phyloP scores from a whole-genome alignment of 1,140 invertebrate genomes.

The Lamellibrachia luymesi region DNA sequence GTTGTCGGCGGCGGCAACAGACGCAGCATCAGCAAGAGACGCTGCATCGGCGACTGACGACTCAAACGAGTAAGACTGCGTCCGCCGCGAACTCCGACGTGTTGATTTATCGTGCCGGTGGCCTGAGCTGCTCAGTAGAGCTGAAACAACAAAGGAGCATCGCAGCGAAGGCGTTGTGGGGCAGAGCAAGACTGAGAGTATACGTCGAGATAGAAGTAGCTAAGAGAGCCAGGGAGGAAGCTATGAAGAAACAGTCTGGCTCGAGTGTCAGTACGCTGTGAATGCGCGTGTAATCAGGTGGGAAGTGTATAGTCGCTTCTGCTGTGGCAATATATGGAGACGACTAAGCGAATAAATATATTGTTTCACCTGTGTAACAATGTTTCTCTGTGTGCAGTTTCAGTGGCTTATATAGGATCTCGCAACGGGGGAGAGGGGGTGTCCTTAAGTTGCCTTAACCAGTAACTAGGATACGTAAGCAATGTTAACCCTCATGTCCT shows the following conservation, averaged over 20 bases:
- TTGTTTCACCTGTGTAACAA: background rate
- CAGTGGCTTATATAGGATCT: background rate
- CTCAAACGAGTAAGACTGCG: too few relatives aligned
- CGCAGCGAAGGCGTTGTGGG: background rate
- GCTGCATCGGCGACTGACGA: too few relatives aligned
- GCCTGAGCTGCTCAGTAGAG: background rate
- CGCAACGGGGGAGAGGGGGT: too few relatives aligned
- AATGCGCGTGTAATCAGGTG: too few relatives aligned
- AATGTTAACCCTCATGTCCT: too few relatives aligned
- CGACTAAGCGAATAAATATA: background rate
- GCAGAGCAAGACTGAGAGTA: background rate
- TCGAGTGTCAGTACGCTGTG: too few relatives aligned
- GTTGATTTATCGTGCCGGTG: background rate
- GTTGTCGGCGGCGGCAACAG: background rate
- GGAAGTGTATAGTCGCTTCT: too few relatives aligned
- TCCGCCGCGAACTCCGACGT: too few relatives aligned
- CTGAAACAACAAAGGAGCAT: background rate
- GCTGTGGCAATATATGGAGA: background rate
- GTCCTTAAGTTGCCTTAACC: too few relatives aligned
- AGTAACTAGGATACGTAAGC: too few relatives aligned
- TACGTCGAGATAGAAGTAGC: background rate
- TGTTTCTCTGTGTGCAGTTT: background rate
- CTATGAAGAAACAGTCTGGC: too few relatives aligned
- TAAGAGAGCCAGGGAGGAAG: background rate
- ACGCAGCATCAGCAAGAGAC: too few relatives aligned